A percentile compares a stretch with the other conserved stretches of the same genome.
These are phyloP conservation scores for Cryptophagus acutangulus DNA, from an alignment of 2,888 invertebrate genomes.

Conservation along the genomic window DNA sequence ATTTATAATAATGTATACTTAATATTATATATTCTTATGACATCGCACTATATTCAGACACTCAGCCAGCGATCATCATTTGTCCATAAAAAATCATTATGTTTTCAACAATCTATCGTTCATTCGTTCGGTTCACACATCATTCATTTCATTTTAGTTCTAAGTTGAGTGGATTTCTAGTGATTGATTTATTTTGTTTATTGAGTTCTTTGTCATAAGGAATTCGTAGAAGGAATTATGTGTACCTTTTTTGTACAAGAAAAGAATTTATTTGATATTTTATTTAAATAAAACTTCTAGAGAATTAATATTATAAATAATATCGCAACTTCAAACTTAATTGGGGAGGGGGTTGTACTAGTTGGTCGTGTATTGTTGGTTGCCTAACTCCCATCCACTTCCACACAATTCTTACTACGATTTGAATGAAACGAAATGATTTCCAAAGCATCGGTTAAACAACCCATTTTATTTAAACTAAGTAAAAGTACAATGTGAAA, in stretches of 20 bases:
- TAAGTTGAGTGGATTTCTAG: constrained; percentile 43
- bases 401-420: no score
- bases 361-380: no score
- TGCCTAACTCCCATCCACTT: no score
- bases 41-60: constrained; percentile 39
- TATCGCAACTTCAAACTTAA: no score
- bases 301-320: no score
- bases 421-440: no score
- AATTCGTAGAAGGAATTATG: constrained; percentile 38
- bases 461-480: no score
- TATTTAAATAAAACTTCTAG: constrained; percentile 42
- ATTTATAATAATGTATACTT: constrained; percentile 41
- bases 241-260: constrained; percentile 40
- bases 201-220: constrained; percentile 36
- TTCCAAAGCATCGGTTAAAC: no score
- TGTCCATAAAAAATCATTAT: constrained; percentile 28
- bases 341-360: no score
- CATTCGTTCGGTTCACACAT: constrained; percentile 22
- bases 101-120: constrained; percentile 19
- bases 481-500: no score
- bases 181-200: constrained; percentile 35
- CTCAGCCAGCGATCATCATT: constrained; percentile 32
- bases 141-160: constrained; percentile 22
- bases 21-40: constrained; percentile 41
- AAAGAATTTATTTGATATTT: constrained; percentile 35